These are phyloP conservation scores for Tachystola acroxantha DNA, from an alignment of 2,888 invertebrate species.

Conservation along the genomic window DNA sequence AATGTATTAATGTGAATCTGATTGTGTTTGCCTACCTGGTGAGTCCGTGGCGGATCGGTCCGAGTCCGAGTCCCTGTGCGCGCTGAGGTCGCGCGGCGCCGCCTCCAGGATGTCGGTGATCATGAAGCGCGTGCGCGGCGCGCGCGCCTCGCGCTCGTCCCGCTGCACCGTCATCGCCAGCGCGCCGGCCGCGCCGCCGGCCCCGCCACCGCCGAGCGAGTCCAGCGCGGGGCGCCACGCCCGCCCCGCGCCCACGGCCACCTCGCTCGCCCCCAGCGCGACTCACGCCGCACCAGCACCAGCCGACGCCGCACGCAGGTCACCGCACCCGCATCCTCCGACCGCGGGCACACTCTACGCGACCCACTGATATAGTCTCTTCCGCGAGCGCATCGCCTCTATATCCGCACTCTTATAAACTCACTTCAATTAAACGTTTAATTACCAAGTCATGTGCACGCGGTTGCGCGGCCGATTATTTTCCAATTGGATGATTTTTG, in stretches of 20 bases:
- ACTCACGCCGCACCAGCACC: slow-evolving; percentile 21
- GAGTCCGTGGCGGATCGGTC: slow-evolving; percentile 79
- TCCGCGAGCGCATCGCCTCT: slow-evolving; percentile 25
- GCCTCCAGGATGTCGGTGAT: slow-evolving; percentile 90
- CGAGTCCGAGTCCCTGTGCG: slow-evolving; percentile 74
- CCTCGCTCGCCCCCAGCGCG: slow-evolving; percentile 42
- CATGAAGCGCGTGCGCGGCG: slow-evolving; percentile 90
- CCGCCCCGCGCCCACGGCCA: slow-evolving; percentile 44
- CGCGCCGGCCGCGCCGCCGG: slow-evolving; percentile 65
- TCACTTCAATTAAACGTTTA: slow-evolving; percentile 11
- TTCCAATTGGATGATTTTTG: neutral
- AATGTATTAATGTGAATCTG: too few species aligned
- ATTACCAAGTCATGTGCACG: slow-evolving; percentile 8
- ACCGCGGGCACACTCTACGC: slow-evolving; percentile 10
- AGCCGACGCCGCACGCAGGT: slow-evolving; percentile 22
- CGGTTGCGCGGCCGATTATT: neutral
- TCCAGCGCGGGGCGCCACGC: slow-evolving; percentile 45
- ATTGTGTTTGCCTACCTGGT: slow-evolving; percentile 47
- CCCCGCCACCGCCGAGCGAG: slow-evolving; percentile 45
- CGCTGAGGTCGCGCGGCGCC: slow-evolving; percentile 77
- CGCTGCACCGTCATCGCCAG: slow-evolving; percentile 80
- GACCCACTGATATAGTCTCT: slow-evolving; percentile 14
- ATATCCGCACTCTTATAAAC: slow-evolving; percentile 10
- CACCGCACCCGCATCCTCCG: slow-evolving; percentile 21
- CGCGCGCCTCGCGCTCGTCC: slow-evolving; percentile 85